Evolutionary conservation across 1,140 invertebrate genomes (phyloP).

Genomic region (Diorhabda elongata): DNA sequence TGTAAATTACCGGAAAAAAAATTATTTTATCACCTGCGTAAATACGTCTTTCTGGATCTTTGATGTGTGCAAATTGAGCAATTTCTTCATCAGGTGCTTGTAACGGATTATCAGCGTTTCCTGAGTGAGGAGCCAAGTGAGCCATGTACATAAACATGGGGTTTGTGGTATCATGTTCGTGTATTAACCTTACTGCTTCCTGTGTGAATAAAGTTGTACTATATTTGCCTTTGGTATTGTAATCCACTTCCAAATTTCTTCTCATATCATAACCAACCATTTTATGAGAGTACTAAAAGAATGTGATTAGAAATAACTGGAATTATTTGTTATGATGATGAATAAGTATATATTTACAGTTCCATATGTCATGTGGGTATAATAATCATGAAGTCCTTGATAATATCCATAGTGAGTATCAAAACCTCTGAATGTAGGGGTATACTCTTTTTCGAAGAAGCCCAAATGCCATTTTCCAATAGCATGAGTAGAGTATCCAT

Average conservation of each 20-base stretch:
- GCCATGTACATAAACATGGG: conserved; percentile 83
- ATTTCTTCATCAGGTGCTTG: conserved; percentile 79
- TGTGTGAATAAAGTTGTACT: conserved; percentile 78
- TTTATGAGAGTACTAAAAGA: conserved; percentile 38
- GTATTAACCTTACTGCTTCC: conserved; percentile 67
- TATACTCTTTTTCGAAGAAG: conserved; percentile 63
- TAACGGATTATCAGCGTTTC: conserved; percentile 63
- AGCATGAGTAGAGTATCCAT: conserved; percentile 78
- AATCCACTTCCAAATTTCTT: conserved; percentile 58
- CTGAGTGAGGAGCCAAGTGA: conserved; percentile 78
- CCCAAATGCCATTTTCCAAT: conserved; percentile 91
- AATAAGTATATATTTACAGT: conserved; percentile 47
- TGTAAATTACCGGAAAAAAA: neutral
- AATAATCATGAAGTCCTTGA: conserved; percentile 80
- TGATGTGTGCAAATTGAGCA: conserved; percentile 70
- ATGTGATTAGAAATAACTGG: no score
- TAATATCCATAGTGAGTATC: conserved; percentile 81
- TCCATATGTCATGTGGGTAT: conserved; percentile 61
- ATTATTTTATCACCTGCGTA: conserved; percentile 55
- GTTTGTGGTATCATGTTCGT: conserved; percentile 59
- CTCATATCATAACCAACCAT: conserved; percentile 63
- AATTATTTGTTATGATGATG: neutral
- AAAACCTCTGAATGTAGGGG: conserved; percentile 77
- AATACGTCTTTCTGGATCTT: conserved; percentile 66
- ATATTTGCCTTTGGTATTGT: conserved; percentile 60